Evolutionary conservation across 1,140 invertebrate species (phyloP).

Genomic region (Drosophila sp.): DNA sequence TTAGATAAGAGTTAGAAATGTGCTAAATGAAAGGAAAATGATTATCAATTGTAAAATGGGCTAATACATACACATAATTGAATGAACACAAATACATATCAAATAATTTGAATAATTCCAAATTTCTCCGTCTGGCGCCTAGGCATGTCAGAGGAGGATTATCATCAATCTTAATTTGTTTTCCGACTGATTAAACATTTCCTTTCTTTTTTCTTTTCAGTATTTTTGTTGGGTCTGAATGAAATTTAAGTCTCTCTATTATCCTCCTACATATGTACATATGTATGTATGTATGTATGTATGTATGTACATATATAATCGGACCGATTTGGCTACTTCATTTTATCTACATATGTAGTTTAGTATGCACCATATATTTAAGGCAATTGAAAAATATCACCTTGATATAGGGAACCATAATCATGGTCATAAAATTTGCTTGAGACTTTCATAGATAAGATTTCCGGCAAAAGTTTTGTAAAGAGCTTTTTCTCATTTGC

Average conservation of each 20-base stretch:
- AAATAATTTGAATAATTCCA: not conserved
- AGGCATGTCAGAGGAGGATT: not conserved
- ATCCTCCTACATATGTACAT: not conserved
- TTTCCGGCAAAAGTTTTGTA: not conserved
- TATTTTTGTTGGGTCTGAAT: not conserved
- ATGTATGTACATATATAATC: not conserved
- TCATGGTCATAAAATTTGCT: slow-evolving; percentile 1
- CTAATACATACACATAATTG: not conserved
- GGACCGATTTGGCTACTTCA: slow-evolving; percentile 5
- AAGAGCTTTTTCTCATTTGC: not conserved
- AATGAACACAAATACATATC: not conserved
- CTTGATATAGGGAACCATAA: not conserved
- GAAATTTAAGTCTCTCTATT: not conserved
- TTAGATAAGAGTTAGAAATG: not conserved
- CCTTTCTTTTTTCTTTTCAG: not conserved
- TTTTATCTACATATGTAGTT: slow-evolving; percentile 9
- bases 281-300: not conserved
- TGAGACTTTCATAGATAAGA: slow-evolving; percentile 1
- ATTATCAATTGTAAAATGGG: not conserved
- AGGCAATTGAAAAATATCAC: slow-evolving; percentile 2
- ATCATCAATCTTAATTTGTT: slow-evolving; percentile 9
- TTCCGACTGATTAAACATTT: slow-evolving; percentile 8
- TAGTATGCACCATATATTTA: slow-evolving; percentile 2
- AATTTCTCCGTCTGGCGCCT: not conserved
- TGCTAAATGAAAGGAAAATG: not conserved